Evolutionary conservation across 1,140 invertebrate genomes (phyloP).

Genomic region (Arctopsyche grandis): DNA sequence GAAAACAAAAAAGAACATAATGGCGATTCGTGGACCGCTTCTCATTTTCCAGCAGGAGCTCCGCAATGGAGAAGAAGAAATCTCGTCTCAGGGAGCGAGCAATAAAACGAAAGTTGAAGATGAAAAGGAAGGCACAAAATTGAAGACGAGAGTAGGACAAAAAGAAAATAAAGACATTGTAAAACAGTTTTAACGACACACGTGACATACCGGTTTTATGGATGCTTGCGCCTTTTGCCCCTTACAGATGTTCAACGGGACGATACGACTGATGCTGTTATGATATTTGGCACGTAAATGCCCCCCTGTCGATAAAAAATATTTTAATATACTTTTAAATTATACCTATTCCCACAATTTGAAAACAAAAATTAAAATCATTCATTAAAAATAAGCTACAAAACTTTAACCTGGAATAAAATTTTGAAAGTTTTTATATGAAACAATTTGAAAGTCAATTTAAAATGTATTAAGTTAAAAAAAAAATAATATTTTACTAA

Average conservation of each 20-base stretch:
- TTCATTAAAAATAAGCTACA: no score
- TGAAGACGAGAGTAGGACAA: slow-evolving; percentile 25
- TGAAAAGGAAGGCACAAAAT: slow-evolving; percentile 36
- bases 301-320: no score
- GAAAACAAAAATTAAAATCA: no score
- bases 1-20: background rate
- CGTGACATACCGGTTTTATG: slow-evolving; percentile 36
- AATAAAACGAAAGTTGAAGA: slow-evolving; percentile 39
- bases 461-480: no score
- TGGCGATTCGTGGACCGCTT: background rate
- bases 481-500: no score
- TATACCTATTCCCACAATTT: no score
- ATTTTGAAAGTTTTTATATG: no score
- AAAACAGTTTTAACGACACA: slow-evolving; percentile 45
- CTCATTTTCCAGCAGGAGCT: slow-evolving; percentile 15
- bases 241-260: background rate
- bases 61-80: background rate
- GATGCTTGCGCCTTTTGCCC: background rate
- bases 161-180: slow-evolving; percentile 44
- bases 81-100: slow-evolving; percentile 18
- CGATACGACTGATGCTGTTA: no score
- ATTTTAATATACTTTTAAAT: no score
- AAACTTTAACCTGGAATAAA: no score
- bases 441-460: no score
- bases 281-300: no score